A percentile compares a stretch with the other conserved stretches of the same genome.
phyloP scores from a whole-genome alignment of 1,140 invertebrate species.

The Wiebesia pumilae region DNA sequence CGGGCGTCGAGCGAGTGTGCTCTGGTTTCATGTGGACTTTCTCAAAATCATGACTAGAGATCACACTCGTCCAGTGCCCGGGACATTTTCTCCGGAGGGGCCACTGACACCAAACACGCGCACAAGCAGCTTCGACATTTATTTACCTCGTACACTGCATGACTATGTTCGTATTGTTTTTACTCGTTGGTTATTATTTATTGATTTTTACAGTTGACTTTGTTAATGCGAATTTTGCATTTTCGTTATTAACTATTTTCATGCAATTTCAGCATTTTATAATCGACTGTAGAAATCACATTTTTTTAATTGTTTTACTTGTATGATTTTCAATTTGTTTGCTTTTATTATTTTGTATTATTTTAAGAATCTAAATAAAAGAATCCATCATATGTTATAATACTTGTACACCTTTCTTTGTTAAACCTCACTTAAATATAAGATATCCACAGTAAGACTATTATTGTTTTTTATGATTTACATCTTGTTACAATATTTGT shows the following conservation, averaged over 20 bases:
- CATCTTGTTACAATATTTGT: not conserved
- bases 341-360: conserved; percentile 36
- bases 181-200: not conserved
- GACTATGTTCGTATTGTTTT: not conserved
- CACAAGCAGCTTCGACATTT: not conserved
- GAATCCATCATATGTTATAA: not conserved
- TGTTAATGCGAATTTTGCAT: not conserved
- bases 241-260: not conserved
- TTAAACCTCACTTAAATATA: conserved; percentile 6
- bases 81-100: conserved; percentile 57
- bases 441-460: not conserved
- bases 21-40: conserved; percentile 68
- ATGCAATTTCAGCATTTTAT: not conserved
- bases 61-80: conserved; percentile 70
- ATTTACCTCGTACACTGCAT: conserved; percentile 21
- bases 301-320: conserved; percentile 34
- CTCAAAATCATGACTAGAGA: conserved; percentile 69
- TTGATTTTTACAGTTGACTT: conserved; percentile 23
- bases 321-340: conserved; percentile 37
- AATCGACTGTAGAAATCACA: not conserved
- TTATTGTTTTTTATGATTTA: not conserved
- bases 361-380: conserved; percentile 42
- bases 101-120: conserved; percentile 48
- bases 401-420: conserved; percentile 29
- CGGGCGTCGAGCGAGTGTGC: conserved; percentile 65